phyloP scores from a whole-genome alignment of 2,113 vertebrate species.

The Meles meles region DNA sequence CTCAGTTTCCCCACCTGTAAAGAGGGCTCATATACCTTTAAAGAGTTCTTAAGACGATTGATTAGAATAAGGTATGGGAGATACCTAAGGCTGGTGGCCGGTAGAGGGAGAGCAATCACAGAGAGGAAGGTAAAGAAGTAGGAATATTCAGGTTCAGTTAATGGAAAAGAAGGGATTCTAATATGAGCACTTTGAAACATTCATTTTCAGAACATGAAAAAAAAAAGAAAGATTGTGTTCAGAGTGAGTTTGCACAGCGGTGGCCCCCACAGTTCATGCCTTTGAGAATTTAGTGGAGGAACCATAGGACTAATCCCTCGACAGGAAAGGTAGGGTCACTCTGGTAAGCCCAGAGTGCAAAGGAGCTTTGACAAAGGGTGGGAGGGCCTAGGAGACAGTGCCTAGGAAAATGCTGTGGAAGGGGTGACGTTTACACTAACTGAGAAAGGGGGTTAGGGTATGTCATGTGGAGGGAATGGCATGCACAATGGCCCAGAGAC shows the following conservation, averaged over 20 bases:
- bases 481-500: not conserved
- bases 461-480: fast-evolving
- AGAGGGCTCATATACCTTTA: not conserved
- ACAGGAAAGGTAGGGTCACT: not conserved
- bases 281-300: not conserved
- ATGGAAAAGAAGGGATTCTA: not conserved
- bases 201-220: not conserved
- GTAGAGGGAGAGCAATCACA: not conserved
- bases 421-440: not conserved
- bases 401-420: not conserved
- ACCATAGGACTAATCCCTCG: not conserved
- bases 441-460: not conserved
- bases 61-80: not conserved
- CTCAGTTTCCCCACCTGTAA: not conserved
- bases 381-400: not conserved
- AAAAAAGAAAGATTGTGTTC: not conserved
- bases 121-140: not conserved
- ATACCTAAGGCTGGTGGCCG: not conserved
- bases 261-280: not conserved
- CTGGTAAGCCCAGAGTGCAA: not conserved
- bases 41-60: not conserved
- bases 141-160: not conserved
- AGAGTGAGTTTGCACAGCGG: not conserved
- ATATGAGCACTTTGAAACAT: not conserved
- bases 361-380: not conserved